These are phyloP conservation scores for Gobius niger DNA, from an alignment of 2,113 vertebrate species.

Conservation along the genomic window DNA sequence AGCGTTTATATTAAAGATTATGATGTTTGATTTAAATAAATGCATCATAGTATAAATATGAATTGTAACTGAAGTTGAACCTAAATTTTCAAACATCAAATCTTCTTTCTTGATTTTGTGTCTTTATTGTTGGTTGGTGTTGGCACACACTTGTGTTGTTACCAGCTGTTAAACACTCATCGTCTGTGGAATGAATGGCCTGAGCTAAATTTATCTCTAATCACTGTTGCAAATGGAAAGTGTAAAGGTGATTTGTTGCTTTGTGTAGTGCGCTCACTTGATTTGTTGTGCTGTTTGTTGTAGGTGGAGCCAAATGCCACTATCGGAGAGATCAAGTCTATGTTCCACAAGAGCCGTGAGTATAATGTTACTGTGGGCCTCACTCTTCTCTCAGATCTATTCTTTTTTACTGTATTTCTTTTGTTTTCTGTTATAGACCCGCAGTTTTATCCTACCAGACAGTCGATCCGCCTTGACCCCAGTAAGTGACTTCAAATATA, in stretches of 20 bases:
- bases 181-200: constrained; percentile 32
- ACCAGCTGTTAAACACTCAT: constrained; percentile 63
- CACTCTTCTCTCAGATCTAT: constrained; percentile 20
- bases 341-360: constrained; percentile 92
- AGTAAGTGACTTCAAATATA: constrained; percentile 77
- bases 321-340: constrained; percentile 90
- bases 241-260: constrained; percentile 32
- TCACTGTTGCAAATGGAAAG: constrained; percentile 60
- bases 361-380: constrained; percentile 30
- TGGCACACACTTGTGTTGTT: constrained; percentile 24
- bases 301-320: constrained; percentile 95
- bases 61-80: not conserved
- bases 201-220: constrained; percentile 71
- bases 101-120: not conserved
- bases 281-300: constrained; percentile 34
- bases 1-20: too few species aligned
- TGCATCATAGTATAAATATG: not conserved
- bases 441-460: constrained; percentile 90
- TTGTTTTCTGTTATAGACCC: constrained; percentile 78
- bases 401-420: not conserved
- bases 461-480: constrained; percentile 90
- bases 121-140: constrained; percentile 17
- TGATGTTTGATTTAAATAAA: too few species aligned
- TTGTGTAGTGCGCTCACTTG: constrained; percentile 25
- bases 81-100: not conserved